Evolutionary conservation across 2,888 invertebrate genomes (phyloP), one percentile per base, ranked within the genome.

Genomic region (Axea sp.): DNA sequence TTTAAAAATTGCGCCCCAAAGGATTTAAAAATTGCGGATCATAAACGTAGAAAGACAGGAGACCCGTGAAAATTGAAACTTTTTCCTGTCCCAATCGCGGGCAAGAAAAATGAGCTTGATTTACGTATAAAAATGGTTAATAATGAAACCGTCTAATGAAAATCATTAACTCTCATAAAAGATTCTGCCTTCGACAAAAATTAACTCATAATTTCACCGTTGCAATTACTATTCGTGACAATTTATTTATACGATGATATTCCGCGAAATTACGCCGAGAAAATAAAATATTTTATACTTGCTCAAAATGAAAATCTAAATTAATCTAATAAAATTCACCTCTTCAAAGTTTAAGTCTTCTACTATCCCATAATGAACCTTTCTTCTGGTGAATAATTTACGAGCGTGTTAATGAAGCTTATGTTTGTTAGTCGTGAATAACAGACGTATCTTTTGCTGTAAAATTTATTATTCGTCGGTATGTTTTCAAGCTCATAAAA

Each of bases 391-490:
- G 43, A 51, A 43, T 64, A 64, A 64, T 64, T 51, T 64, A 64
- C 53, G 64, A 64, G 22, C 43, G 28, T 35, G 43, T 43, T 64
- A 64, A 64, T 64, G 64, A 64, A 64, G 43, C 51, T 53, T 64
- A 64, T 53, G 43, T 64, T 43, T 64, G 64, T 64, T 53, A 53
- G 14, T 30, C 33, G 33, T 51, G 22, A 64, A 51, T 64, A 64
- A 51, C 62, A 41, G 31, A 53, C 64, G 43, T 64, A 64, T 64
- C 51, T 43, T 64, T 24, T 17, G 53, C 26, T 43, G 43, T 53
- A 53, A 43, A 64, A 53, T 53, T 64, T 64, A 51, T 51, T 53
- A 15, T 53, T 35, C 24, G 7, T 43, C 28, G 51, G 43, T 26
- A 19, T 22, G 22, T 43, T 33, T 41, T 43, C 39, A 39, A 35